Evolutionary conservation across 37 sponge, comb jelly and placozoan genomes (phyloP), one percentile per base, ranked within the genome.

Genomic region (Geodia barretti): DNA sequence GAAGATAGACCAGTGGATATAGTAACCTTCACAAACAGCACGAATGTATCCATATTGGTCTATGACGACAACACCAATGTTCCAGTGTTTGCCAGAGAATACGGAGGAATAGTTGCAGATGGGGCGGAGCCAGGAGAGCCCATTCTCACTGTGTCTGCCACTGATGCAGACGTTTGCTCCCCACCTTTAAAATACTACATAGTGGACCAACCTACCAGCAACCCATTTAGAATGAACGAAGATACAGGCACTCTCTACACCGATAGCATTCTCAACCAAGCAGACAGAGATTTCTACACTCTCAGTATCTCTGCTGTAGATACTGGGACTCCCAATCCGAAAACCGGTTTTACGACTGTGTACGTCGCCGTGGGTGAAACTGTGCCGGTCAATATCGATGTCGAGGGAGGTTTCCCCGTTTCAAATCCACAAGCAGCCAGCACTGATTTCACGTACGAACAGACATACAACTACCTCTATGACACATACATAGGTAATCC

Each of bases 121-220:
- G 73, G 73, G 1, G 64, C 73, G 1, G 29, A 23, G 30, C 3
- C 69, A n/a, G 85, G 74, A 65, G 60, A 33, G 0, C 38, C 60
- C 0, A 31, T 88, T 5, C 23, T 80, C 39, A 47, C 82, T 41
- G 62, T 87, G 5, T n/a, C 38, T 30, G 89, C 88, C 3, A 79
- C 77, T 7, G 92, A 92, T 62, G 26, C 24, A 39, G 89, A 92
- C 29, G 20, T 47, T 37, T 92, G 92, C 62, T 92, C 92, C 20
- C 79, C 90, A 39, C 73, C 85, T 9, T 43, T 87, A 33, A 23
- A 37, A 9, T 92, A 84, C 47, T 29, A 60, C 47, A 43, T 84
- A 33, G 11, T 65, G n/a, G 4, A 32, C 32, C 30, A 28, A 2
- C 20, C n/a, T 35, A 39, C 65, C 24, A 17, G 29, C 39, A 39